Base-by-base conservation (phyloP, 2,113 vertebrate genomes). In the Sturnus vulgaris region DNA sequence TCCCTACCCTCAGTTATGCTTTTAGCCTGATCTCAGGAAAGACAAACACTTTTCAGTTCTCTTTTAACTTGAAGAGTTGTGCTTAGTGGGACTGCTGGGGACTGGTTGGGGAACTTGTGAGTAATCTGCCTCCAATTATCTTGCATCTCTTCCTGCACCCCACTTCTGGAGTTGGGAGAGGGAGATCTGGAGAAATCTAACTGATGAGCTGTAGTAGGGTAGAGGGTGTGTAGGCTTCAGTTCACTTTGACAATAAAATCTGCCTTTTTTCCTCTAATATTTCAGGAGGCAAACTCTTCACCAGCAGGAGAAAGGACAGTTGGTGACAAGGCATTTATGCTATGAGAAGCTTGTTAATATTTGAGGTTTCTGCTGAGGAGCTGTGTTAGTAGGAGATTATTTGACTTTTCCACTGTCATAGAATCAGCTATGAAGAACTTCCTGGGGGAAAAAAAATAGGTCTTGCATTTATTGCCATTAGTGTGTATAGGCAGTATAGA, bases 331-430 rank as follows among this genome's bases (percentile, higher is more conserved):
- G 52, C 60, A 77, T 86, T 78, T 12, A 20, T 63, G 52, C 72
- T 81, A 40, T 83, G 82, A 93, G 72, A 83, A 90, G 40, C 72
- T 92, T 93, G 63, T 63, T 95, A 88, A 66, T 82, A 60, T 65
- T 95, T 95, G 78, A 90, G 66, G 78, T 82, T 93, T 87, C 40
- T 85, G 53, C 35, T 76, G 71, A 79, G 37, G 40, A 93, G 30
- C 30, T 92, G 23, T 40, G n/a, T 70, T 3, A 1, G 10, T 37
- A 70, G 28, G 37, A 92, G 24, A 46, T 80, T 9, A 85, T n/a
- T 57, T 88, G 35, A 65, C 55, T 65, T 93, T 90, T 83, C 55
- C 37, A 15, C 52, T 95, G 80, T 24, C 27, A 20, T 20, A 37
- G 24, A 57, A 59, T 57, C 71, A 70, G n/a, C 71, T 50, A 5